phyloP scores from a whole-genome alignment of 2,888 invertebrate genomes.

The Cetonia aurata region DNA sequence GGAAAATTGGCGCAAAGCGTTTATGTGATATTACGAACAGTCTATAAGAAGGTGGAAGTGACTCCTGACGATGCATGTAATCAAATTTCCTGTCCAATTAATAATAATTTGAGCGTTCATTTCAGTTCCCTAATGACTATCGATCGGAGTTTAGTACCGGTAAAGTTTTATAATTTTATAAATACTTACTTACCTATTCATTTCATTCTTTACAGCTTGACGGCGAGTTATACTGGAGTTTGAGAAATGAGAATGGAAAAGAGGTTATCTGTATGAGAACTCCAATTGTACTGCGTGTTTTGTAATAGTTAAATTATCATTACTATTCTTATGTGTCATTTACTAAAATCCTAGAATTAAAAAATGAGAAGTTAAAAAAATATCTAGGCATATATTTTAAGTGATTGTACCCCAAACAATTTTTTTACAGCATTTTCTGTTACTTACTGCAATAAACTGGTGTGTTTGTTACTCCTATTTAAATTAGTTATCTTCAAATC shows the following conservation, averaged over 20 bases:
- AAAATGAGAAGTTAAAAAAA: background rate
- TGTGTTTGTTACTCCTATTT: too few species aligned
- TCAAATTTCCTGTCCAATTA: constrained; percentile 48
- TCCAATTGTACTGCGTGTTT: constrained; percentile 23
- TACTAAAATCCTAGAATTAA: too few species aligned
- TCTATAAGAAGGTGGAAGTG: constrained; percentile 44
- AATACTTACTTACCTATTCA: background rate
- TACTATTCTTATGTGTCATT: too few species aligned
- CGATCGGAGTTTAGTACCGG: constrained; percentile 42
- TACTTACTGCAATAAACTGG: too few species aligned
- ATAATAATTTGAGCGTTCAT: constrained; percentile 34
- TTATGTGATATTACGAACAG: constrained; percentile 38
- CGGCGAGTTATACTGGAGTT: constrained; percentile 48
- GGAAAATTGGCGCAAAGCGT: constrained; percentile 44
- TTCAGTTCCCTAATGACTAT: constrained; percentile 46
- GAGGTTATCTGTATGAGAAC: constrained; percentile 49
- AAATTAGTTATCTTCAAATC: too few species aligned
- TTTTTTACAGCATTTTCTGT: too few species aligned
- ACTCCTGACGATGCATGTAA: constrained; percentile 49
- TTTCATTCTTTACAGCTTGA: constrained; percentile 45
- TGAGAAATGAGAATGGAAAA: constrained; percentile 42
- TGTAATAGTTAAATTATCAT: too few species aligned
- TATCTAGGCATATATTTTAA: background rate
- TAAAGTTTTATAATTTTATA: constrained; percentile 32
- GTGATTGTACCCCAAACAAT: too few species aligned